Evolutionary conservation across 2,888 invertebrate genomes (phyloP), one percentile per base, ranked within the genome.

Genomic region (Thalpophila matura): DNA sequence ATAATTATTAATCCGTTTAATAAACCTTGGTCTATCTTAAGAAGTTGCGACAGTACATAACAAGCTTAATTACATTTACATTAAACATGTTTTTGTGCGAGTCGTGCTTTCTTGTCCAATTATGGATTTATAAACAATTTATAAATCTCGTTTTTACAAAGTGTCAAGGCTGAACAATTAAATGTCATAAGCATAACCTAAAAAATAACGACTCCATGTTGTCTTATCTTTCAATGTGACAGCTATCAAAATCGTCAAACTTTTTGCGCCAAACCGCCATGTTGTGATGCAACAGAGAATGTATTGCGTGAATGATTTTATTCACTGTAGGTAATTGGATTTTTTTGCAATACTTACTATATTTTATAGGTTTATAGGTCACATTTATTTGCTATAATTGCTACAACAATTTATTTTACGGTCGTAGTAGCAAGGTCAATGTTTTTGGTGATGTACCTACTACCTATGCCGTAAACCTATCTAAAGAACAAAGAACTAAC

Each of bases 401-500:
- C 26, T 72, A 27, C 47, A 72, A 65, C 46, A 49, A 54, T 43
- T 54, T 65, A 22, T 56, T 55, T 6, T 49, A 33, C 16, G 37
- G 65, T 56, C 24, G 16, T 7, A 14, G 12, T 29, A n/a, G n/a
- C 37, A 74, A 74, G 74, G 68, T 58, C 37, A 47, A 46, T 66
- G 38, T 27, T 57, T 37, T 16, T 14, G 4, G 5, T 50, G 22
- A n/a, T 45, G n/a, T n/a, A n/a, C n/a, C n/a, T n/a, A n/a, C n/a
- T n/a, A n/a, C n/a, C n/a, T n/a, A n/a, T n/a, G n/a, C n/a, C n/a
- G n/a, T n/a, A n/a, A n/a, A n/a, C n/a, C n/a, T n/a, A n/a, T n/a
- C n/a, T n/a, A n/a, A n/a, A n/a, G n/a, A n/a, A n/a, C n/a, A n/a
- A n/a, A n/a, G n/a, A n/a, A n/a, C n/a, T n/a, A n/a, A n/a, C n/a